Evolutionary conservation across 2,113 vertebrate genomes (phyloP), one percentile per base, ranked within the genome.

Genomic region (Oxygymnocypris stewartii): DNA sequence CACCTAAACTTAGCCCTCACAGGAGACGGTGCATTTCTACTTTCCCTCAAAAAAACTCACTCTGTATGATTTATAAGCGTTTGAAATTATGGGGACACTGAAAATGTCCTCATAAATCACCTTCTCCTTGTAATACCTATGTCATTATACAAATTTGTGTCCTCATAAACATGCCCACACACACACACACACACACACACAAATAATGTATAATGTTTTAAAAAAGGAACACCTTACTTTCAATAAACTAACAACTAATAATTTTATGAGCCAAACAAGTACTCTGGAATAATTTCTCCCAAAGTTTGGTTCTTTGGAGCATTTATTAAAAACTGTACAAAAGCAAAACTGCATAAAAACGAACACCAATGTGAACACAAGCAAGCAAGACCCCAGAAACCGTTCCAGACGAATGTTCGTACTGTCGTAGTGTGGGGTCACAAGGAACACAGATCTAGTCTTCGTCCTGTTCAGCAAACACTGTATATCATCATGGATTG

Each of bases 311-410:
- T 31, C 28, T 31, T 86, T 75, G 74, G 47, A 75, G 81, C 40
- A 61, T 95, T 95, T 94, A 94, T 94, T 95, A 94, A 94, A 95
- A 95, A 93, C 75, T 73, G 82, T 94, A 95, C 88, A 94, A 93
- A 94, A 94, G 85, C 88, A 51, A 86, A 35, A 83, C 88, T 80
- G 82, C 63, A 88, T 90, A 93, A 88, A 92, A 92, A 90, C 84
- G 88, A 90, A 89, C 91, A 84, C 42, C 88, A 77, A 61, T 54
- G 86, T 75, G 89, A 91, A 89, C 67, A 80, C 42, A 90, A 90
- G 91, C 91, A 91, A 87, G 90, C 89, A 88, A 73, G 76, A 86
- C 54, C 57, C 35, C 87, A 84, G 63, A 77, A 54, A 20, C 79
- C 18, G 31, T 4, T 75, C 80, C 25, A 59, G 9, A 49, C 54